Evolutionary conservation across 2,113 vertebrate species (phyloP).

Genomic region (Fregata magnificens): DNA sequence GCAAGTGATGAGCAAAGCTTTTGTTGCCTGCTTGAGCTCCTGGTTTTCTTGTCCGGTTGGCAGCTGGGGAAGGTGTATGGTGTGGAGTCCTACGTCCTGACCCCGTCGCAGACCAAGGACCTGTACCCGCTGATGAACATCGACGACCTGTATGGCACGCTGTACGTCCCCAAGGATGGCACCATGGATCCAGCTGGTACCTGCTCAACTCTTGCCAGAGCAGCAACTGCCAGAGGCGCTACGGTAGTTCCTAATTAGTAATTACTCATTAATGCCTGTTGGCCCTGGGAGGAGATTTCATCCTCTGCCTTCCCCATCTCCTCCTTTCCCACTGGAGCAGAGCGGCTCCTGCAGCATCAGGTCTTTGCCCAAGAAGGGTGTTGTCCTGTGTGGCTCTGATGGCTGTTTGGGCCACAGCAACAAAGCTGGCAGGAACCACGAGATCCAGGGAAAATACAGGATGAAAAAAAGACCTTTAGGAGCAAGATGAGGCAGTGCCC

Average conservation of each 20-base stretch:
- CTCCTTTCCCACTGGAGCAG: neutral
- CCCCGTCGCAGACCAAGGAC: constrained; percentile 88
- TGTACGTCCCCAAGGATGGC: constrained; percentile 94
- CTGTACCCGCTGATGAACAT: constrained; percentile 96
- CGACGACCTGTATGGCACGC: constrained; percentile 88
- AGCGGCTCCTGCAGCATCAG: neutral
- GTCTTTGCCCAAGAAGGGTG: neutral
- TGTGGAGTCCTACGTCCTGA: constrained; percentile 91
- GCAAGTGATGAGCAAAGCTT: neutral
- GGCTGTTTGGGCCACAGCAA: neutral
- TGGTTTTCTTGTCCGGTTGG: neutral
- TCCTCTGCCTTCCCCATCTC: neutral
- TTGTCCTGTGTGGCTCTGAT: neutral
- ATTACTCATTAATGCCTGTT: neutral
- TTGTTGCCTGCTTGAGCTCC: neutral
- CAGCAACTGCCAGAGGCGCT: constrained; percentile 84
- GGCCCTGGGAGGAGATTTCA: neutral
- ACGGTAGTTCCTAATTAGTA: constrained; percentile 73
- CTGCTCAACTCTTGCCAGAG: constrained; percentile 86
- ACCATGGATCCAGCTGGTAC: constrained; percentile 97
- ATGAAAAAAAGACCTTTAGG: neutral
- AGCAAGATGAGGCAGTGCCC: neutral
- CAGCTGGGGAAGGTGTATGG: constrained; percentile 95
- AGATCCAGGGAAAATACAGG: neutral
- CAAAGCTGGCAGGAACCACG: neutral